phyloP scores from a whole-genome alignment of 2,113 vertebrate genomes.

The Phasianus colchicus region DNA sequence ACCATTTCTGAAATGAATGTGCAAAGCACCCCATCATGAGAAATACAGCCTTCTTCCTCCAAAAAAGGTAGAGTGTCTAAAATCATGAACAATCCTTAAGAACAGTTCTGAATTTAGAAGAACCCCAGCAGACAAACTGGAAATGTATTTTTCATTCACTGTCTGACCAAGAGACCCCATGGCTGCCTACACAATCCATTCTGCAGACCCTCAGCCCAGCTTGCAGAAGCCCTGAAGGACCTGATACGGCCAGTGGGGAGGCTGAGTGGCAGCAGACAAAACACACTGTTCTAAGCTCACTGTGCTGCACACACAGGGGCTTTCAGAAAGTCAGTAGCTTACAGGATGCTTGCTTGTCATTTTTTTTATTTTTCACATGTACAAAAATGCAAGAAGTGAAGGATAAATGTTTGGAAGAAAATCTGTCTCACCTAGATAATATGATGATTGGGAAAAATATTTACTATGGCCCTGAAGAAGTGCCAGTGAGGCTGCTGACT shows the following conservation, averaged over 20 bases:
- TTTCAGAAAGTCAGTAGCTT: not conserved
- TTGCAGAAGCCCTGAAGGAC: rapidly evolving
- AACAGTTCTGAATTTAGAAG: not conserved
- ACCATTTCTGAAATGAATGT: not conserved
- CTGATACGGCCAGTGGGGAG: rapidly evolving
- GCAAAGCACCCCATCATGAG: not conserved
- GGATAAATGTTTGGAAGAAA: not conserved
- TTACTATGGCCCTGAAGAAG: not conserved
- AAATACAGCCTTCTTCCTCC: not conserved
- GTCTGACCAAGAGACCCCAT: not conserved
- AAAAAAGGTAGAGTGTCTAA: not conserved
- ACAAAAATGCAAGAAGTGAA: not conserved
- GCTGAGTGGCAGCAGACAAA: not conserved
- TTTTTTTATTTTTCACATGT: not conserved
- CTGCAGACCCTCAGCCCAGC: not conserved
- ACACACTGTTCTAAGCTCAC: rapidly evolving
- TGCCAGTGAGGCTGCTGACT: not conserved
- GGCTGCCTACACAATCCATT: not conserved
- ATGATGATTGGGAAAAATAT: rapidly evolving
- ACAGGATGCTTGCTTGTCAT: not conserved
- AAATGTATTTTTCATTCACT: not conserved
- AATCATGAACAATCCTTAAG: not conserved
- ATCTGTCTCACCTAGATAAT: not conserved
- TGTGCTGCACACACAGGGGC: rapidly evolving
- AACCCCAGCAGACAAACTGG: not conserved